Conservation (phyloP, 2,113 vertebrate species). For the Ctenomys sociabilis region DNA sequence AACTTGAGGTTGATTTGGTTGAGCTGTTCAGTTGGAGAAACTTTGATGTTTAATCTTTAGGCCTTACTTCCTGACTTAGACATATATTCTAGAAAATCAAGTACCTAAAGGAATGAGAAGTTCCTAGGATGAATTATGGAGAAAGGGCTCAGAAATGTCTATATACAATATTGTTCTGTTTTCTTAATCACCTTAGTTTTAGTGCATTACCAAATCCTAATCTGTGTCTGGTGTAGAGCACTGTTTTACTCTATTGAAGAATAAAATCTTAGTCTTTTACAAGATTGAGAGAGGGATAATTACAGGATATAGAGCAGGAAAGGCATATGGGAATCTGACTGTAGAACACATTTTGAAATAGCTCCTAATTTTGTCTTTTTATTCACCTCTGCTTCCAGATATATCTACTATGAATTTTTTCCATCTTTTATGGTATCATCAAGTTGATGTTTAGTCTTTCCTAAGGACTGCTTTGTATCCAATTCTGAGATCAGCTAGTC, state of each 20-base stretch:
- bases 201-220: not conserved
- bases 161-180: not conserved
- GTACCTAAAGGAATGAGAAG: not conserved
- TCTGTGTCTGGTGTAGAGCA: not conserved
- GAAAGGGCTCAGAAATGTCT: not conserved
- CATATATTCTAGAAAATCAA: not conserved
- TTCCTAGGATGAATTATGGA: not conserved
- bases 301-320: not conserved
- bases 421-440: not conserved
- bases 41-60: not conserved
- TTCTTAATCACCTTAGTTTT: not conserved
- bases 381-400: not conserved
- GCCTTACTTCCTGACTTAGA: not conserved
- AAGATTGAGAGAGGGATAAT: not conserved
- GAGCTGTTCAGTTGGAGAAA: not conserved
- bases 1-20: not conserved
- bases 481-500: not conserved
- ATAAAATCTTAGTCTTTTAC: not conserved
- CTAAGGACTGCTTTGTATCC: not conserved
- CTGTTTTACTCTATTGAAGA: not conserved
- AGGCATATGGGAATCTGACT: not conserved
- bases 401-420: not conserved
- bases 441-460: not conserved
- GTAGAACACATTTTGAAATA: slow-evolving; percentile 12
- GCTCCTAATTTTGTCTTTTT: not conserved